Base-by-base conservation (phyloP, 2,888 invertebrate species). In the Parnassius apollo region DNA sequence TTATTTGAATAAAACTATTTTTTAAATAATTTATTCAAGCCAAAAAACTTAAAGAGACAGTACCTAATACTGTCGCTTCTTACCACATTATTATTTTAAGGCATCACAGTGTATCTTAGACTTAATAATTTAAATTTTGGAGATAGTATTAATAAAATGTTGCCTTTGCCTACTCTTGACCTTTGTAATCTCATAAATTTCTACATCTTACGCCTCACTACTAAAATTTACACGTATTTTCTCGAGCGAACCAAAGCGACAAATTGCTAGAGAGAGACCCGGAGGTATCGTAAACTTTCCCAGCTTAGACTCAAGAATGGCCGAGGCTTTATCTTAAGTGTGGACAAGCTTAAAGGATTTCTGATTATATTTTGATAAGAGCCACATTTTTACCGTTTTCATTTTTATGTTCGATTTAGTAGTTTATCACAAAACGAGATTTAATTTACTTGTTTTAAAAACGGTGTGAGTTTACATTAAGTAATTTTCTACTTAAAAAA, bases 201-300 rank as follows among this genome's bases (percentile, higher is more conserved):
- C 45, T 51, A 53, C 25, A 59, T 59, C 45, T 48, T 35, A 54
- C 22, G n/a, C 53, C 18, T 42, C 52, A 48, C 59, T 48, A 48
- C 46, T 61, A 61, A 45, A 61, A 50, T 61, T 61, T 51, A 61
- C 55, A 56, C 56, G 56, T 61, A 61, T 61, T 61, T 61, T 61
- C 61, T 61, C 44, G 53, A 57, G 57, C 57, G 42, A 57, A 48
- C 11, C 57, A 57, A 58, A 48, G 51, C 52, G 61, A 57, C 62
- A 62, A 62, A 62, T 57, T 62, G 57, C 62, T 52, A 42, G 57
- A 57, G 53, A 62, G 48, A 42, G 48, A 53, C 62, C 44, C 62
- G 46, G 49, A 53, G 57, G 57, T 62, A 54, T 62, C 52, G 48
- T 62, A 62, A 62, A 62, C 53, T 57, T 53, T 57, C 53, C 53